These are phyloP conservation scores for Dicaeum eximium DNA, from an alignment of 2,113 vertebrate genomes.

Conservation along the genomic window DNA sequence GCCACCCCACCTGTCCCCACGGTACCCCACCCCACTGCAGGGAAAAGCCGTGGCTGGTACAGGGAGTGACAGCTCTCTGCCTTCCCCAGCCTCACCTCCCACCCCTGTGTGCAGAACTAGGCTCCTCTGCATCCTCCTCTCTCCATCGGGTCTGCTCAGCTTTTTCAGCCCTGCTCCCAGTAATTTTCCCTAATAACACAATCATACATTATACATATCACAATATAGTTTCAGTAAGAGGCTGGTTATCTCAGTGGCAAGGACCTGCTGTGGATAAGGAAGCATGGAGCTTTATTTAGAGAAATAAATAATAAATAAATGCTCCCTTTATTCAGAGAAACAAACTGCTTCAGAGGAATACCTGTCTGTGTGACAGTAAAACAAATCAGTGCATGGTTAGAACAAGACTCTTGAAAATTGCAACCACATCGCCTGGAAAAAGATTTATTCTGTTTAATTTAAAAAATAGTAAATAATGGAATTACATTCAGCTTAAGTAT, in stretches of 20 bases:
- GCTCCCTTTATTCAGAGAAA: background rate
- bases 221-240: background rate
- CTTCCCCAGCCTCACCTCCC: background rate
- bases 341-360: fast-evolving
- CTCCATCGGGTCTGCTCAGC: background rate
- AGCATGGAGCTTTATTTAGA: background rate
- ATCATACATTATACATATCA: background rate
- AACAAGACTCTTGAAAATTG: background rate
- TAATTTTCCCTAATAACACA: background rate
- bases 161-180: background rate
- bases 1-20: background rate
- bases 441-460: background rate
- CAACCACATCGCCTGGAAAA: background rate
- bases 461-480: background rate
- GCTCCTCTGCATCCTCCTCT: fast-evolving
- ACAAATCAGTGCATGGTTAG: background rate
- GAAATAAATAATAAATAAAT: too few relatives aligned
- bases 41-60: background rate
- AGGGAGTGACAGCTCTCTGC: background rate
- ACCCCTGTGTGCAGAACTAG: fast-evolving
- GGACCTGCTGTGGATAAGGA: background rate
- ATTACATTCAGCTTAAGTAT: background rate
- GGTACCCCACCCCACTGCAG: fast-evolving
- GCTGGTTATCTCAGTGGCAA: background rate
- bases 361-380: background rate